phyloP scores from a whole-genome alignment of 2,797 vertebrate species.

The Pangasius sanitwongsei region DNA sequence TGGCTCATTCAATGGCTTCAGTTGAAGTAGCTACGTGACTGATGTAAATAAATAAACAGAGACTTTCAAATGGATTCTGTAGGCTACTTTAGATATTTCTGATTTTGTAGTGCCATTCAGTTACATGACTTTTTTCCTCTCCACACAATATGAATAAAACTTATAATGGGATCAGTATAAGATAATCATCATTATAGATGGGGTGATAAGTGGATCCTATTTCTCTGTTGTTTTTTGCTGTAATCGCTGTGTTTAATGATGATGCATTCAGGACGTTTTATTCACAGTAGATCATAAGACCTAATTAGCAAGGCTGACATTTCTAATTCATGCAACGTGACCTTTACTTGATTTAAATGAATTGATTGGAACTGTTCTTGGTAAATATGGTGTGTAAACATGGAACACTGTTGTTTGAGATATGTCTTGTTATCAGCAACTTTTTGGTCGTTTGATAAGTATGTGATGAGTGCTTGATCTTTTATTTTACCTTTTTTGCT shows the following conservation, averaged over 20 bases:
- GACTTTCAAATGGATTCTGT: not conserved
- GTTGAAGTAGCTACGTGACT: slow-evolving; percentile 2
- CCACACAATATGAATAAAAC: not conserved
- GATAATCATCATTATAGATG: not conserved
- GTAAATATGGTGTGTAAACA: too few species aligned
- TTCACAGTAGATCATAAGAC: not conserved
- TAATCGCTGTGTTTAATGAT: not conserved
- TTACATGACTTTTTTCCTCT: not conserved
- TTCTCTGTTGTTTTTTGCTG: not conserved
- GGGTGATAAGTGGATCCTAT: not conserved
- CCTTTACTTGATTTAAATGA: not conserved
- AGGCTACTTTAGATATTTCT: not conserved
- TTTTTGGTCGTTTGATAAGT: not conserved
- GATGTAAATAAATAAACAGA: not conserved
- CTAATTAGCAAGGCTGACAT: slow-evolving; percentile 1
- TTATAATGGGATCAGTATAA: not conserved
- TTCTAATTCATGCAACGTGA: not conserved
- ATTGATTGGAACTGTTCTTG: not conserved
- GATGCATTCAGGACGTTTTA: not conserved
- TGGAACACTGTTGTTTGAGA: not conserved
- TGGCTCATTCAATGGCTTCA: too few species aligned
- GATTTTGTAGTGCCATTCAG: not conserved
- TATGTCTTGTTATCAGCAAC: slow-evolving; percentile 1
- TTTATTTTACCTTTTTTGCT: not conserved
- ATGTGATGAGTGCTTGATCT: not conserved